These are phyloP conservation scores for Apis cerana DNA, from an alignment of 1,140 invertebrate genomes.

Conservation along the genomic window DNA sequence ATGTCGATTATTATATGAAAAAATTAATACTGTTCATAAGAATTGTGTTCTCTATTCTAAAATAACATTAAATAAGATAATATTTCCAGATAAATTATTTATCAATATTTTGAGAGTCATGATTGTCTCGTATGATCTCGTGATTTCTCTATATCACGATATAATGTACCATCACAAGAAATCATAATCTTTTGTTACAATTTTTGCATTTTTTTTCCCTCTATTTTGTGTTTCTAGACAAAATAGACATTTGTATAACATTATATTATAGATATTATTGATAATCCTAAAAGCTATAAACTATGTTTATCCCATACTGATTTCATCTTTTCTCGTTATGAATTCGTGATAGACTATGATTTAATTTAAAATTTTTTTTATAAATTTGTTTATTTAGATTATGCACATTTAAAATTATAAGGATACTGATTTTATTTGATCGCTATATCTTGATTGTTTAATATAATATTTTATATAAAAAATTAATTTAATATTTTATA, in stretches of 20 bases:
- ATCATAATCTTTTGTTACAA: conserved; percentile 46
- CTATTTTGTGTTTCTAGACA: conserved; percentile 21
- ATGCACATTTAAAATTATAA: too few species aligned
- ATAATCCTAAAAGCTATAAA: conserved; percentile 58
- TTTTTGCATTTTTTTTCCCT: conserved; percentile 34
- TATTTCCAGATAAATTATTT: conserved; percentile 78
- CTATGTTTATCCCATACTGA: conserved; percentile 49
- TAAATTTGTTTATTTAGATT: too few species aligned
- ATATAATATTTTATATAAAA: too few species aligned
- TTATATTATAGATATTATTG: conserved; percentile 13
- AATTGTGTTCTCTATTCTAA: conserved; percentile 70
- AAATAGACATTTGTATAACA: conserved; percentile 55
- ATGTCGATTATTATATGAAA: conserved; percentile 58
- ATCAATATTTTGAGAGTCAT: conserved; percentile 68
- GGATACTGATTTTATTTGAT: too few species aligned
- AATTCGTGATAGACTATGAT: background rate
- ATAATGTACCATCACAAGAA: conserved; percentile 57
- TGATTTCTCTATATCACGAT: conserved; percentile 27
- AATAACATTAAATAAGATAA: conserved; percentile 71
- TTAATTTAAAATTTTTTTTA: too few species aligned
- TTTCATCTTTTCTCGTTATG: conserved; percentile 23
- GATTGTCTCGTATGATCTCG: background rate
- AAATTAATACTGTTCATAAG: conserved; percentile 57
- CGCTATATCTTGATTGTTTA: too few species aligned
- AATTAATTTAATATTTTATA: too few species aligned